These are phyloP conservation scores for Baronia brevicornis DNA, from an alignment of 2,888 invertebrate species.

Conservation along the genomic window DNA sequence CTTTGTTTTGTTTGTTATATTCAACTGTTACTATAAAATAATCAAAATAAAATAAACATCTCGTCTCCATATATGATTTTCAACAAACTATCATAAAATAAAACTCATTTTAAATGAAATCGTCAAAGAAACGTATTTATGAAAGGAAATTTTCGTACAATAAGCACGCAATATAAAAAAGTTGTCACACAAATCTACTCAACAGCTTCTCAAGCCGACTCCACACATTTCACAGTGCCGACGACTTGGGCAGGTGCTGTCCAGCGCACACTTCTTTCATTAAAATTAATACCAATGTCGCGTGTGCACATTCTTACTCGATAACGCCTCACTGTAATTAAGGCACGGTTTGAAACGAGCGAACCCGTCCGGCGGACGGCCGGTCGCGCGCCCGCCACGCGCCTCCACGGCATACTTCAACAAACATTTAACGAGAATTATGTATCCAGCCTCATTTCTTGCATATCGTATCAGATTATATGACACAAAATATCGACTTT, in stretches of 20 bases:
- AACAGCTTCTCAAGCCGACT: conserved; percentile 24
- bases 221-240: conserved; percentile 55
- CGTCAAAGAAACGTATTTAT: background rate
- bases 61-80: no score
- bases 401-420: conserved; percentile 44
- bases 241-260: conserved; percentile 62
- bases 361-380: conserved; percentile 35
- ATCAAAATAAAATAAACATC: no score
- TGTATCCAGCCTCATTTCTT: conserved; percentile 49
- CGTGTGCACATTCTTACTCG: conserved; percentile 75
- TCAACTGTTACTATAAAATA: no score
- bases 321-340: conserved; percentile 73
- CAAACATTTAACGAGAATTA: conserved; percentile 49
- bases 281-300: conserved; percentile 76
- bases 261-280: conserved; percentile 72
- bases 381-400: conserved; percentile 54
- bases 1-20: no score
- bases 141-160: background rate
- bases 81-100: no score
- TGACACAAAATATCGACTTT: conserved; percentile 52
- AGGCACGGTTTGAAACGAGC: conserved; percentile 55
- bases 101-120: background rate
- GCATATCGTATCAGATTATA: conserved; percentile 56
- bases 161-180: conserved; percentile 6
- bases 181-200: conserved; percentile 20